Evolutionary conservation across 2,113 vertebrate genomes (phyloP), one percentile per base, ranked within the genome.

Genomic region (Cebus imitator): DNA sequence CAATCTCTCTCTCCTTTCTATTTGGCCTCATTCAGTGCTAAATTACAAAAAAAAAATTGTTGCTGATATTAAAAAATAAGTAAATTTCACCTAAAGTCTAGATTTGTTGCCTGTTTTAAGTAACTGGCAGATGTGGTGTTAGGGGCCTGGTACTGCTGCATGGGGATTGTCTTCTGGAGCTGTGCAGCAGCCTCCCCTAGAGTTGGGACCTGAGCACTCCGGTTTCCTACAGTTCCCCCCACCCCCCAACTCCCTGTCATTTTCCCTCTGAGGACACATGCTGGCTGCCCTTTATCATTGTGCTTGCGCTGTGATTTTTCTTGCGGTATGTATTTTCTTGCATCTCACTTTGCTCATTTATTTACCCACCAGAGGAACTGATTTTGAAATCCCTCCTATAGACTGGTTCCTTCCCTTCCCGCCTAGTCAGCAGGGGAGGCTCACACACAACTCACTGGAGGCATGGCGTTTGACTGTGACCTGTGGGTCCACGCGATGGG

Each of bases 381-480:
- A 91, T 61, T 45, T 37, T 85, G 57, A 87, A 61, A 43, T 37
- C 61, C 18, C 8, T 1, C 45, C 20, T 52, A 11, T 4, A 8
- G 48, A n/a, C 40, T 16, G 8, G 32, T 30, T 35, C 18, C 21
- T 18, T 35, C 58, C 32, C 27, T 57, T 2, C 25, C 3, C 18
- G 5, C 61, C 66, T 40, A 12, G 23, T 23, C 20, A 40, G 61
- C 7, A 57, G 79, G 35, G 48, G 50, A 81, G 43, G 40, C 45
- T 57, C 48, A 45, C 55, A 64, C 25, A 81, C 30, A 93, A 98
- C 99, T 99, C 98, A 99, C 99, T 99, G 25, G 99, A 99, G 0
- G 99, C 99, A 0, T 99, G 99, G 78, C 99, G 99, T 97, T 99
- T 99, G 97, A 99, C 98, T 97, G 99, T 99, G 97, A 99, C 99